Conservation (phyloP, 2,888 invertebrate species). For the Nemurella pictetii region DNA sequence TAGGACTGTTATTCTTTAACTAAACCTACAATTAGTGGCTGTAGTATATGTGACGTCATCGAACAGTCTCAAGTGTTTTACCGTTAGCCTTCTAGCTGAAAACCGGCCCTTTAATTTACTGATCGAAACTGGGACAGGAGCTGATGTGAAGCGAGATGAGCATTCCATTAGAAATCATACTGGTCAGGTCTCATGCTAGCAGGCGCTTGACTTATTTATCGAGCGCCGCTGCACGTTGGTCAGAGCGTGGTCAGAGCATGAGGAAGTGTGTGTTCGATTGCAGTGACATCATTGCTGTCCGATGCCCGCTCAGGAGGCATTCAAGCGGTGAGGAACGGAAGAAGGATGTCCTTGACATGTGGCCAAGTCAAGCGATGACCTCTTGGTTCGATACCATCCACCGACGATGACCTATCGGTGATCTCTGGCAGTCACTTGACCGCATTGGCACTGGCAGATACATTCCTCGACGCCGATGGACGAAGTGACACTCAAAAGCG, state of each 20-base stretch:
- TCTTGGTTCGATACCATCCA: no score
- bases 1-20: conserved; percentile 23
- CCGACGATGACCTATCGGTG: neutral
- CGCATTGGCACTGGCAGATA: neutral
- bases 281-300: neutral
- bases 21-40: conserved; percentile 30
- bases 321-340: neutral
- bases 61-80: conserved; percentile 12
- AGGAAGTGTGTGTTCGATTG: no score
- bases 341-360: conserved; percentile 26
- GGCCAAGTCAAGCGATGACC: neutral
- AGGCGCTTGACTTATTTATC: neutral
- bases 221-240: neutral
- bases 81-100: conserved; percentile 19
- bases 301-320: neutral
- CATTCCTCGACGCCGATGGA: neutral
- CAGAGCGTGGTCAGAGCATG: no score
- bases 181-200: neutral
- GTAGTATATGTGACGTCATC: neutral
- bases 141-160: neutral
- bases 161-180: conserved; percentile 26
- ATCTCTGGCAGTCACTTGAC: neutral
- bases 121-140: conserved; percentile 31
- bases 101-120: conserved; percentile 30
- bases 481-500: neutral